These are phyloP conservation scores for Oscarella lobularis DNA, from an alignment of 37 sponge, comb jelly and placozoan genomes.

Conservation along the genomic window DNA sequence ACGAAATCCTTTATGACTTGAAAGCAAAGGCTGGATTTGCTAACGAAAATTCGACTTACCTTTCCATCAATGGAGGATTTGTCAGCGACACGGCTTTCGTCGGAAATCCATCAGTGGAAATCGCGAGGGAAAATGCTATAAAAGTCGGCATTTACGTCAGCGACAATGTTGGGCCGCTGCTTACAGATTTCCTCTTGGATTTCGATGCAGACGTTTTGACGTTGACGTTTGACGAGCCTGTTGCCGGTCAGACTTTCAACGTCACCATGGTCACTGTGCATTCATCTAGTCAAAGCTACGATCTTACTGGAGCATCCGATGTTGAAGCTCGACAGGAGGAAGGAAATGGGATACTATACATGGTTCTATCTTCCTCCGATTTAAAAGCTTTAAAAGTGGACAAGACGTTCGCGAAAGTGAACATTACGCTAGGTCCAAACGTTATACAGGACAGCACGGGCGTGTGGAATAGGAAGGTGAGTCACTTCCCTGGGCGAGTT, in stretches of 20 bases:
- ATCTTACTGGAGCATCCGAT: not conserved
- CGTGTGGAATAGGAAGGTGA: not conserved
- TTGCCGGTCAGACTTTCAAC: slow-evolving; percentile 46
- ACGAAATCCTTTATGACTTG: slow-evolving; percentile 19
- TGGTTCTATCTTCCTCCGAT: not conserved
- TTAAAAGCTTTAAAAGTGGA: not conserved
- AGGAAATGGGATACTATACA: not conserved
- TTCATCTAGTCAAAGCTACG: not conserved
- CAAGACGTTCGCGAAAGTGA: not conserved
- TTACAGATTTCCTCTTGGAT: slow-evolving; percentile 43
- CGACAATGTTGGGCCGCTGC: slow-evolving; percentile 50
- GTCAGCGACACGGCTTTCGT: slow-evolving; percentile 50
- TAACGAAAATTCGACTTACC: slow-evolving; percentile 39
- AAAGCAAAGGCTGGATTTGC: slow-evolving; percentile 52
- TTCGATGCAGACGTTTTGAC: slow-evolving; percentile 44
- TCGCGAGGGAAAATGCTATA: slow-evolving; percentile 26
- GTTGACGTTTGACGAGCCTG: slow-evolving; percentile 73
- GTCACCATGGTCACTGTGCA: slow-evolving; percentile 44
- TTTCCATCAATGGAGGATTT: slow-evolving; percentile 26
- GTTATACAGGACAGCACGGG: not conserved
- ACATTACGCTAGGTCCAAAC: not conserved
- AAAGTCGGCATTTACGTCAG: slow-evolving; percentile 42
- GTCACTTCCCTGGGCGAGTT: not conserved
- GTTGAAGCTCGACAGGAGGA: no score
- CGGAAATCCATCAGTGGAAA: slow-evolving; percentile 31